Conservation (phyloP, 2,888 invertebrate species). For the Leucoma salicis region DNA sequence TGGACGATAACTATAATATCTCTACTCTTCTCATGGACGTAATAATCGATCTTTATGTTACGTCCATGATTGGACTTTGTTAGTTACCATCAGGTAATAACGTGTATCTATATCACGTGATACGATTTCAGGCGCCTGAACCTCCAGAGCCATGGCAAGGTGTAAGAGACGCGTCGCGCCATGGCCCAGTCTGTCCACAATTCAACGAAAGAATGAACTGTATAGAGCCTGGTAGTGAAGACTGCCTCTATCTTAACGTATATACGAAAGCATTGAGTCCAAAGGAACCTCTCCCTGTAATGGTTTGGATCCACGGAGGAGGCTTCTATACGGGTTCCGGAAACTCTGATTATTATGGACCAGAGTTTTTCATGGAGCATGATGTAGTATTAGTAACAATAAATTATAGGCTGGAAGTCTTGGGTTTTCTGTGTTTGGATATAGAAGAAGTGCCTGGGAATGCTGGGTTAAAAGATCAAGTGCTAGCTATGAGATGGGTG, state of each 20-base stretch:
- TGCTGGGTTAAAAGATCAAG: slow-evolving; percentile 76
- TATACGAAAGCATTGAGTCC: slow-evolving; percentile 70
- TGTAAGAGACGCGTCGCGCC: slow-evolving; percentile 57
- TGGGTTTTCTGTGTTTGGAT: slow-evolving; percentile 73
- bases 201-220: slow-evolving; percentile 74
- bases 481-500: slow-evolving; percentile 74
- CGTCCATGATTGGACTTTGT: too few species aligned
- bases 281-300: slow-evolving; percentile 52
- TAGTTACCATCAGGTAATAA: too few species aligned
- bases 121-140: slow-evolving; percentile 57
- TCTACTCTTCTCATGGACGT: too few species aligned
- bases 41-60: too few species aligned
- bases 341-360: slow-evolving; percentile 72
- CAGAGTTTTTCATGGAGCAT: slow-evolving; percentile 70
- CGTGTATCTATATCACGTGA: too few species aligned
- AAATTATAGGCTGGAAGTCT: slow-evolving; percentile 74
- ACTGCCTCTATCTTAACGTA: slow-evolving; percentile 87
- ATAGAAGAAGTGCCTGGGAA: slow-evolving; percentile 74
- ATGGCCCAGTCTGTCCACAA: slow-evolving; percentile 72
- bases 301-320: slow-evolving; percentile 79
- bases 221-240: slow-evolving; percentile 80
- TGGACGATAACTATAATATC: too few species aligned
- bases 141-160: slow-evolving; percentile 67
- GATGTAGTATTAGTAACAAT: slow-evolving; percentile 70
- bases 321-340: slow-evolving; percentile 77